phyloP scores from a whole-genome alignment of 2,113 vertebrate genomes.

The Serilophus lunatus region DNA sequence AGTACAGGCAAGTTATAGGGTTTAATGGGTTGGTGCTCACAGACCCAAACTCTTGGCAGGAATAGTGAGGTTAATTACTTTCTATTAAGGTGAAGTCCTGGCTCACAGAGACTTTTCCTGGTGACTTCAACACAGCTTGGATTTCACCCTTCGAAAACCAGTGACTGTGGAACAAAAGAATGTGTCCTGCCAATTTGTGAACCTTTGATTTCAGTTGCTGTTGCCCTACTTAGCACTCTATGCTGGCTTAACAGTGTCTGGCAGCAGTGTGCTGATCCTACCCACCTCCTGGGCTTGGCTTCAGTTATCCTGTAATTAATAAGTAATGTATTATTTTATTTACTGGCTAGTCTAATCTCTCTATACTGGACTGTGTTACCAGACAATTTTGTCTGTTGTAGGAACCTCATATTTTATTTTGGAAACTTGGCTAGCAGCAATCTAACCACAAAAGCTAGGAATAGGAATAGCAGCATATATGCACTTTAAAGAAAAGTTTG shows the following conservation, averaged over 20 bases:
- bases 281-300: neutral
- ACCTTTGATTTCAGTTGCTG: neutral
- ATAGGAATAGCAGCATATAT: neutral
- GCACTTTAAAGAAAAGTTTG: neutral
- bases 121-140: slow-evolving; percentile 21
- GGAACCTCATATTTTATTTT: slow-evolving; percentile 32
- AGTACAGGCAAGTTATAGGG: neutral
- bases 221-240: neutral
- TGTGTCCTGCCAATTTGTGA: slow-evolving; percentile 30
- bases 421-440: slow-evolving; percentile 41
- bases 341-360: neutral
- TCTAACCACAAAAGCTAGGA: slow-evolving; percentile 21
- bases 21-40: neutral
- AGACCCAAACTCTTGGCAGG: slow-evolving; percentile 25
- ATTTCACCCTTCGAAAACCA: neutral
- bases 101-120: neutral
- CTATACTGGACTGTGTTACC: neutral
- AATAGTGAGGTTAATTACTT: slow-evolving; percentile 28
- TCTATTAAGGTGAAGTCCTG: slow-evolving; percentile 47
- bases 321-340: slow-evolving; percentile 43
- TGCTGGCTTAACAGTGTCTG: neutral
- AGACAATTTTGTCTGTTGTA: neutral
- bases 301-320: neutral
- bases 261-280: neutral
- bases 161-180: slow-evolving; percentile 21